phyloP scores from a whole-genome alignment of 2,888 invertebrate genomes.

The Drosophila rubida region DNA sequence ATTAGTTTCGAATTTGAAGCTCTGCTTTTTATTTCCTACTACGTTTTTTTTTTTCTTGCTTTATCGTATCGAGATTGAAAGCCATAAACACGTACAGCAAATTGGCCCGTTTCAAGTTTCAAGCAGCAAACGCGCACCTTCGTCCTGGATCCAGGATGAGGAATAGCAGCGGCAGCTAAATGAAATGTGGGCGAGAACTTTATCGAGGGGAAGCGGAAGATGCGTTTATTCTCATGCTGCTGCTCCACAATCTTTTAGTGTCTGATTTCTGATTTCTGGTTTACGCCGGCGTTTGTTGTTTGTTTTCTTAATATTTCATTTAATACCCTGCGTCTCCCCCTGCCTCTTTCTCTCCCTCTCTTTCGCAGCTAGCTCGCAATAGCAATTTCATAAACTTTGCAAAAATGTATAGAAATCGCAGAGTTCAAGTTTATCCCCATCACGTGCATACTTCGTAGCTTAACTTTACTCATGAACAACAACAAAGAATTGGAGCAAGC shows the following conservation, averaged over 20 bases:
- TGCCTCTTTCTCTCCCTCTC: conserved; percentile 8
- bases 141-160: not conserved
- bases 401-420: conserved; percentile 23
- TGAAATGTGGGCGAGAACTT: conserved; percentile 12
- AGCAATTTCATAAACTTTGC: conserved; percentile 54
- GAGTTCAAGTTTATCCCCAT: conserved; percentile 35
- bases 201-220: not conserved
- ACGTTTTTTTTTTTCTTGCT: conserved; percentile 3
- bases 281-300: conserved; percentile 36
- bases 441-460: conserved; percentile 38
- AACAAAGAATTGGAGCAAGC: not conserved
- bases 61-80: conserved; percentile 48
- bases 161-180: not conserved
- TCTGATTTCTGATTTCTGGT: conserved; percentile 38
- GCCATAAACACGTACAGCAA: conserved; percentile 69
- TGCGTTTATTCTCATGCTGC: conserved; percentile 7
- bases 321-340: conserved; percentile 25
- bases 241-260: conserved; percentile 39
- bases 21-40: conserved; percentile 19
- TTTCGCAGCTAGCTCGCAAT: too few relatives aligned
- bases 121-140: conserved; percentile 33
- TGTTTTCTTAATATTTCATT: conserved; percentile 55
- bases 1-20: conserved; percentile 71
- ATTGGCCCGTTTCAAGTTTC: conserved; percentile 60
- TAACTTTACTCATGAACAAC: not conserved